Evolutionary conservation across 2,888 invertebrate species (phyloP), one percentile per base, ranked within the genome.

Genomic region (Polymixis lichenea): DNA sequence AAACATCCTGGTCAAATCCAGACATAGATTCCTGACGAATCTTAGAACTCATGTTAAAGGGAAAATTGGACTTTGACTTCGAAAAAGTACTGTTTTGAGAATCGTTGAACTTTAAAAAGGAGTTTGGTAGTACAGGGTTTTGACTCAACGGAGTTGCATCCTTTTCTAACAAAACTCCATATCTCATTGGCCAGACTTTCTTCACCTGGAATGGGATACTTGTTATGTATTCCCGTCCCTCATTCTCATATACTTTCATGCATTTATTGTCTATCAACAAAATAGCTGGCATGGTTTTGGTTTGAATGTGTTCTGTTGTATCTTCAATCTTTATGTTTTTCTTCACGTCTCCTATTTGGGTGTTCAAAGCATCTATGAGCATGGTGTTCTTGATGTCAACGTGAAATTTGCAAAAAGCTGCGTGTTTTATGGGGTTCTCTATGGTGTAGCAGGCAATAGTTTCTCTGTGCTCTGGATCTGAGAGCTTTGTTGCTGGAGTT

Each of bases 131-230:
- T 22, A 93, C 77, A 0, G 96, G 94, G 78, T 94, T 94, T 28
- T 95, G 94, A 15, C 90, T 83, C 7, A 94, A 75, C 0, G 94
- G 92, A 8, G 93, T 91, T 2, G 97, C 96, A 76, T 97, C 97
- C 85, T 98, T 98, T 93, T 99, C 99, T 84, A 99, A 95, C 65
- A 99, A 93, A 53, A 99, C 97, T 6, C 99, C 99, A 94, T 98
- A 98, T 90, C 98, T 98, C 87, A 98, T 98, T 0, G 97, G 97
- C 99, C 99, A 99, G 0, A 98, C 97, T 88, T 97, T 98, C 68
- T 98, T 97, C 2, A 99, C 98, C 97, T 98, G 97, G 89, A 97
- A 98, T 3, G 99, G 99, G 62, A 99, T 95, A 86, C 98, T 98
- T 0, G 98, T 97, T 17, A 98, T 97, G 89, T 98, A 99, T 91